A percentile compares a stretch with the other conserved stretches of the same genome.
These are phyloP conservation scores for Polymixis lichenea DNA, from an alignment of 2,888 invertebrate species.

Conservation along the genomic window DNA sequence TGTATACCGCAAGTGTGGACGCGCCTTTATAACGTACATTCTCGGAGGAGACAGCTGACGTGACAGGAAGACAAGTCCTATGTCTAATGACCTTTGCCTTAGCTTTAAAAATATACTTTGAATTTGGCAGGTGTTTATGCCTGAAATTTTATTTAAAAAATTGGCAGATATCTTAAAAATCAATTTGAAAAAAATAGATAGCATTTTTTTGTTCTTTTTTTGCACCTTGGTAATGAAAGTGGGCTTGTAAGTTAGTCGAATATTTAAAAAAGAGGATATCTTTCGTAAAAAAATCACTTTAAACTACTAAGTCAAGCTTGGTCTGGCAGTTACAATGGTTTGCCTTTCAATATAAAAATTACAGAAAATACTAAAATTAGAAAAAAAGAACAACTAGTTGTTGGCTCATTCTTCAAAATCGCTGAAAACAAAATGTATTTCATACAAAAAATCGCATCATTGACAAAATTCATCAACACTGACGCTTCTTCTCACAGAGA, in stretches of 20 bases:
- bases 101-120: background rate
- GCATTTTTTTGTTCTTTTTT: background rate
- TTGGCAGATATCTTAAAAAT: background rate
- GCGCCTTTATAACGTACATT: slow-evolving; percentile 49
- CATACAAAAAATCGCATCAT: background rate
- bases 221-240: slow-evolving; percentile 1
- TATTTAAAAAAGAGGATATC: slow-evolving; percentile 36
- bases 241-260: background rate
- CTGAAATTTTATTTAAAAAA: background rate
- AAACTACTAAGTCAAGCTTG: slow-evolving; percentile 18
- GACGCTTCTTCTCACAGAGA: background rate
- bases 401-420: background rate
- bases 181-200: background rate
- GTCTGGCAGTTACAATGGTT: slow-evolving; percentile 43
- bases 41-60: slow-evolving; percentile 53
- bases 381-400: background rate
- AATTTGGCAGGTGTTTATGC: background rate
- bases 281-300: background rate
- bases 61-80: slow-evolving; percentile 4
- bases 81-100: slow-evolving; percentile 16
- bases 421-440: slow-evolving; percentile 12
- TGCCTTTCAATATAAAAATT: slow-evolving; percentile 23
- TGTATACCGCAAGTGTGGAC: slow-evolving; percentile 61
- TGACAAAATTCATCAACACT: background rate
- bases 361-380: background rate